Evolutionary conservation across 2,888 invertebrate genomes (phyloP).

Genomic region (Pristionchus exspectatus): DNA sequence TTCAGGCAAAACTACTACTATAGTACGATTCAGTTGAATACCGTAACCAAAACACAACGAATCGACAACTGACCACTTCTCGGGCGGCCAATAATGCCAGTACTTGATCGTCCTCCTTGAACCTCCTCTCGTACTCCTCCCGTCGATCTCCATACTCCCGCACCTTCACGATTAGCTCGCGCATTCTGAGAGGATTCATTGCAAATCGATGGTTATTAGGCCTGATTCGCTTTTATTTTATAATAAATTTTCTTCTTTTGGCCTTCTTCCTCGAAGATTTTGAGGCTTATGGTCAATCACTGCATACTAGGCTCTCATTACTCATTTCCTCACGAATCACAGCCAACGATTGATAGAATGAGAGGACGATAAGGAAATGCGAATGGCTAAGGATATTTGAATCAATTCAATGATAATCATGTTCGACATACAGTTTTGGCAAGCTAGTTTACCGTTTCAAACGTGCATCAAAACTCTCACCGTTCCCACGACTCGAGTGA

Average conservation of each 20-base stretch:
- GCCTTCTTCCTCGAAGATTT: not conserved
- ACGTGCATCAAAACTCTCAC: not conserved
- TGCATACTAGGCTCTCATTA: not conserved
- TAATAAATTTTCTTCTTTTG: not conserved
- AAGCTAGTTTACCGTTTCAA: not conserved
- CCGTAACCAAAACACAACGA: not conserved
- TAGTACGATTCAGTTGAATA: not conserved
- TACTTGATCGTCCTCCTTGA: not conserved
- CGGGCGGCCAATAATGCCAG: not conserved
- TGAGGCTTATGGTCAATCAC: not conserved
- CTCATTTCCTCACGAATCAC: not conserved
- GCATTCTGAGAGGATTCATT: conserved; percentile 24
- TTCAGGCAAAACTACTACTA: not conserved
- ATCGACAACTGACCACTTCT: conserved; percentile 28
- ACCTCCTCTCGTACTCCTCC: not conserved
- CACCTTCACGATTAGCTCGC: not conserved
- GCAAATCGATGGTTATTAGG: too few relatives aligned
- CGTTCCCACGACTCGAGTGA: not conserved
- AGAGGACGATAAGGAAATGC: not conserved
- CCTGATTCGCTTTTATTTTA: too few relatives aligned
- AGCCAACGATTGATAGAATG: not conserved
- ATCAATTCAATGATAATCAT: too few relatives aligned
- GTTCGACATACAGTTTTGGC: too few relatives aligned
- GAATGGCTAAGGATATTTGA: not conserved
- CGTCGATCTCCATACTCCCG: not conserved